Base-by-base conservation (phyloP, 2,113 vertebrate species). In the Jacana jacana region DNA sequence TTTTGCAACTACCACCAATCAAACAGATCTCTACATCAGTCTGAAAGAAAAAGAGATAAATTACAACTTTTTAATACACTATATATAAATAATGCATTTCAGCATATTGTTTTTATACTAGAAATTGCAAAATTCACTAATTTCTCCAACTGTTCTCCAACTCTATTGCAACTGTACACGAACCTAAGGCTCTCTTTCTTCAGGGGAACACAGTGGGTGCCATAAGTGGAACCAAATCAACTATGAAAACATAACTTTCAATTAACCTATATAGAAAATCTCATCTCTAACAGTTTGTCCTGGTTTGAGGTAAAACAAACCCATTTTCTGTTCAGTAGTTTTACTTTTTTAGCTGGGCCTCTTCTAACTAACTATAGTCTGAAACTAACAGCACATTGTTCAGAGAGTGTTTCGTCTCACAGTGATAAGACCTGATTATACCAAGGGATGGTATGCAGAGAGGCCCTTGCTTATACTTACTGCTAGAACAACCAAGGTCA, bases 21-120 rank as follows among this genome's bases (percentile, higher is more conserved):
- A 99, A 94, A 35, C 94, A 96, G 18, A 99, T 97, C 89, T 98
- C 98, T 22, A 99, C 73, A 16, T 99, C 98, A 72, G 68, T 55
- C 98, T 99, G 86, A 24, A 35, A 81, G 93, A 42, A 86, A 54
- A 9, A 89, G 11, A 13, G 13, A 3, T 10, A 16, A 33, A 22
- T 3, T 1, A 44, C 17, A 76, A 8, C 1, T 3, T 40, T 31
- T 76, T 23, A 52, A 85, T 18, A 9, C 3, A 3, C 2, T n/a
- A 15, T 6, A 11, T 11, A 23, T 10, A 65, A n/a, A 57, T 9
- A 9, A 10, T 61, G 9, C 6, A 19, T 57, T 87, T 52, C 30
- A 64, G 51, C 13, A 15, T 4, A 12, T n/a, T n/a, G n/a, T 60
- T 44, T 86, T 73, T 10, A 16, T 10, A 28, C 1, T 27, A 57